phyloP scores from a whole-genome alignment of 1,140 invertebrate species.

The Drepana arcuata region DNA sequence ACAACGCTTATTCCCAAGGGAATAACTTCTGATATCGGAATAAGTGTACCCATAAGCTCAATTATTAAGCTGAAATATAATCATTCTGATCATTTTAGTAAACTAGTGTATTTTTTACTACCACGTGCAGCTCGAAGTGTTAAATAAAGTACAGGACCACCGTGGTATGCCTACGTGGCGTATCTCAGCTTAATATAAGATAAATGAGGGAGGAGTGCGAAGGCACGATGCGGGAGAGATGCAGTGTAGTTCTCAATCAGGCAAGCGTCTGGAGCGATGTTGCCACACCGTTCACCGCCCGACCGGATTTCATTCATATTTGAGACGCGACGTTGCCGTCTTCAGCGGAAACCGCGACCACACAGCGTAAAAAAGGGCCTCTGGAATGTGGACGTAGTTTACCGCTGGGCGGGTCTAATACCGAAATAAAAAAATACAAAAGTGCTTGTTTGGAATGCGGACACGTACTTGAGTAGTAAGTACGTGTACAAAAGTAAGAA shows the following conservation, averaged over 20 bases:
- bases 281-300: slow-evolving; percentile 50
- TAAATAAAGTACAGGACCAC: slow-evolving; percentile 26
- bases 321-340: slow-evolving; percentile 66
- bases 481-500: too few species aligned
- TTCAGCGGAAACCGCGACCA: slow-evolving; percentile 68
- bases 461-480: slow-evolving; percentile 21
- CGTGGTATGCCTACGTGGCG: slow-evolving; percentile 4
- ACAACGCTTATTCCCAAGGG: too few species aligned
- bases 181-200: slow-evolving; percentile 20
- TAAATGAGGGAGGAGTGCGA: slow-evolving; percentile 33
- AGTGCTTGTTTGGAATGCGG: slow-evolving; percentile 57
- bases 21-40: too few species aligned
- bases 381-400: slow-evolving; percentile 59
- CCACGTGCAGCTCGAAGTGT: too few species aligned
- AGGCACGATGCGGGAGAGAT: slow-evolving; percentile 56
- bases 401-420: slow-evolving; percentile 59
- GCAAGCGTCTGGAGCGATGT: slow-evolving; percentile 59
- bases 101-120: too few species aligned
- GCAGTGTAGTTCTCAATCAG: slow-evolving; percentile 59
- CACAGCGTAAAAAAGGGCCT: slow-evolving; percentile 66
- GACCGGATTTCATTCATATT: slow-evolving; percentile 71
- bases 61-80: too few species aligned
- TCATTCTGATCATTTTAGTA: too few species aligned
- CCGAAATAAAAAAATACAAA: slow-evolving; percentile 47
- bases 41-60: too few species aligned